A percentile compares a stretch with the other conserved stretches of the same genome.
phyloP scores from a whole-genome alignment of 1,140 invertebrate species.

The Drosophila orosa region DNA sequence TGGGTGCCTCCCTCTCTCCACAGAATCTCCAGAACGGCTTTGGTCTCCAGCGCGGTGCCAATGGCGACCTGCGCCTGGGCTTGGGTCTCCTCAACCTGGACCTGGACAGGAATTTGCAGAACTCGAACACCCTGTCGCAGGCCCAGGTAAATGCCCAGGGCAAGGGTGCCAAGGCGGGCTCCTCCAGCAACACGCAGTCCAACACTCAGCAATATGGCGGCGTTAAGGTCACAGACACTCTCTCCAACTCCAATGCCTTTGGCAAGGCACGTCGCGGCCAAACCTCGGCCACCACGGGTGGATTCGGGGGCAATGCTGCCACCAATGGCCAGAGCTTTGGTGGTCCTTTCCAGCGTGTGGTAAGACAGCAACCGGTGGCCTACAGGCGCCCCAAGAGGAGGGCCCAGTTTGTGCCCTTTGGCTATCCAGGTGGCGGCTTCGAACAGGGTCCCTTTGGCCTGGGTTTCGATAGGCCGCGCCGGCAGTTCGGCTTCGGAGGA shows the following conservation, averaged over 20 bases:
- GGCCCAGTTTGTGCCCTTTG: slow-evolving; percentile 71
- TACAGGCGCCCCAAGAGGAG: slow-evolving; percentile 61
- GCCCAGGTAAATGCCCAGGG: slow-evolving; percentile 75
- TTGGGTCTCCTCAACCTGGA: slow-evolving; percentile 71
- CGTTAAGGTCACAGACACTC: slow-evolving; percentile 61
- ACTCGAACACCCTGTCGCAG: slow-evolving; percentile 52
- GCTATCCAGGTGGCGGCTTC: slow-evolving; percentile 55
- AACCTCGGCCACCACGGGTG: slow-evolving; percentile 64
- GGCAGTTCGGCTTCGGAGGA: slow-evolving; percentile 58
- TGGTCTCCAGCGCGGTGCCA: slow-evolving; percentile 62
- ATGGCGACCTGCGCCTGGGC: slow-evolving; percentile 65
- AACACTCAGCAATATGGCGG: slow-evolving; percentile 64
- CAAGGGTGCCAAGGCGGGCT: slow-evolving; percentile 37
- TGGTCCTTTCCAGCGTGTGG: slow-evolving; percentile 36
- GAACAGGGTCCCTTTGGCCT: slow-evolving; percentile 24
- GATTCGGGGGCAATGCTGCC: slow-evolving; percentile 58
- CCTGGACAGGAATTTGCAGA: slow-evolving; percentile 55
- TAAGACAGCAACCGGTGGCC: slow-evolving; percentile 24
- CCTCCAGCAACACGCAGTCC: slow-evolving; percentile 58
- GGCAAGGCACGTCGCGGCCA: slow-evolving; percentile 62
- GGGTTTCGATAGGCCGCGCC: slow-evolving; percentile 39
- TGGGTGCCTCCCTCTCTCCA: slow-evolving; percentile 67
- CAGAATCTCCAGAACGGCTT: slow-evolving; percentile 73
- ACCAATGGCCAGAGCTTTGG: slow-evolving; percentile 50
- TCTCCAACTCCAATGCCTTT: slow-evolving; percentile 68